These are phyloP conservation scores for Trichogramma evanescens DNA, from an alignment of 2,888 invertebrate genomes.

Conservation along the genomic window DNA sequence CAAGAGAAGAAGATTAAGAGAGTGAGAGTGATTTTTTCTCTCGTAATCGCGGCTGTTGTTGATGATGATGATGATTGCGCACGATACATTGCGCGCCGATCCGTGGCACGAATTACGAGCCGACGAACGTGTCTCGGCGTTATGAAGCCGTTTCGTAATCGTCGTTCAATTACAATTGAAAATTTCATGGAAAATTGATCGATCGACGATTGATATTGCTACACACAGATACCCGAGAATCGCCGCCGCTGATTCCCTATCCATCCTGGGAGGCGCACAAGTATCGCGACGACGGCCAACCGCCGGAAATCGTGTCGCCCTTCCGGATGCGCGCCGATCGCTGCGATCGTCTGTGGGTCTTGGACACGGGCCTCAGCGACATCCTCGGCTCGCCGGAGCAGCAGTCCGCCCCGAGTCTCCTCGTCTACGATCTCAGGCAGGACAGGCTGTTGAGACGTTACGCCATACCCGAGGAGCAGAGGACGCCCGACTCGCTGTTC, in stretches of 20 bases:
- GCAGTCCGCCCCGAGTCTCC: conserved; percentile 57
- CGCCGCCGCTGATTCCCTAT: conserved; percentile 68
- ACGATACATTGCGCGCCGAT: too few relatives aligned
- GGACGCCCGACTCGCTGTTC: conserved; percentile 63
- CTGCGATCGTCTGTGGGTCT: conserved; percentile 72
- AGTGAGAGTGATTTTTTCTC: too few relatives aligned
- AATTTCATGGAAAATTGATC: too few relatives aligned
- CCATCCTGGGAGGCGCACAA: conserved; percentile 75
- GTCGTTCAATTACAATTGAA: too few relatives aligned
- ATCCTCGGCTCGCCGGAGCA: conserved; percentile 51
- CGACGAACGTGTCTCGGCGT: too few relatives aligned
- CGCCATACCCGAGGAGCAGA: conserved; percentile 58
- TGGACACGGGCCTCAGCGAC: conserved; percentile 66
- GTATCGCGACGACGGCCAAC: conserved; percentile 47
- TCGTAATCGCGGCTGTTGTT: too few relatives aligned
- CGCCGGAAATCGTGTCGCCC: conserved; percentile 66
- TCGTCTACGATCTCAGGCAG: conserved; percentile 66
- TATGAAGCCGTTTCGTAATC: too few relatives aligned
- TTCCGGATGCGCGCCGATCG: conserved; percentile 67
- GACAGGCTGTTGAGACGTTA: conserved; percentile 64
- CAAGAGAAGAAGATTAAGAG: too few relatives aligned
- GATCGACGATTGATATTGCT: background rate
- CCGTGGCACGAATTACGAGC: too few relatives aligned
- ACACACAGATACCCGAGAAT: conserved; percentile 58
- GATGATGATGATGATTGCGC: too few relatives aligned